Percentiles rank a stretch among this genome's conserved stretches.
These are phyloP conservation scores for Amblyteles armatorius DNA, from an alignment of 2,888 invertebrate genomes.

Conservation along the genomic window DNA sequence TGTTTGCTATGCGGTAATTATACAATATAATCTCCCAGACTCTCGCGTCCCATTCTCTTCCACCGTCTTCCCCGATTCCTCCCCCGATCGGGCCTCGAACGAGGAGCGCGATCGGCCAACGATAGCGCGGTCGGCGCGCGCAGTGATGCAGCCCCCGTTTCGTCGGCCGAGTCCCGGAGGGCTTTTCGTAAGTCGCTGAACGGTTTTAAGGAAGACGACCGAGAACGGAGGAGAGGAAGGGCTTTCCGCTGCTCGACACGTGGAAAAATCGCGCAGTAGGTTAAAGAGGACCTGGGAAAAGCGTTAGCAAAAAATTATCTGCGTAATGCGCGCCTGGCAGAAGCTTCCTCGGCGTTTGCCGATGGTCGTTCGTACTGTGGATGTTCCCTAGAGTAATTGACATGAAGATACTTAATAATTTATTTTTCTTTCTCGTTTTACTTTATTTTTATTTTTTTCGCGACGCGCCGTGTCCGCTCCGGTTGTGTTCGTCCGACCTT, in stretches of 20 bases:
- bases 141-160: background rate
- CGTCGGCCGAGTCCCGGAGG: background rate
- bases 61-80: slow-evolving; percentile 9
- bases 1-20: slow-evolving; percentile 52
- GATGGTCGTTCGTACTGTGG: slow-evolving; percentile 72
- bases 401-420: slow-evolving; percentile 90
- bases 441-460: slow-evolving; percentile 50
- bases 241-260: slow-evolving; percentile 10
- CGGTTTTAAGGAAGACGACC: slow-evolving; percentile 9
- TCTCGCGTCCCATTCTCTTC: slow-evolving; percentile 8
- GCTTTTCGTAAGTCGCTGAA: background rate
- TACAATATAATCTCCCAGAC: slow-evolving; percentile 40
- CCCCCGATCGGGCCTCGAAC: background rate
- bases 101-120: background rate
- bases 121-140: background rate
- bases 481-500: background rate
- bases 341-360: slow-evolving; percentile 64
- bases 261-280: slow-evolving; percentile 39
- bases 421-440: background rate
- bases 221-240: slow-evolving; percentile 16
- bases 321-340: slow-evolving; percentile 66
- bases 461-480: slow-evolving; percentile 66
- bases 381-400: slow-evolving; percentile 95
- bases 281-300: slow-evolving; percentile 65
- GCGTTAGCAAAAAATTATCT: slow-evolving; percentile 70